Evolutionary conservation across 2,113 vertebrate species (phyloP).

Genomic region (Pristiophorus japonicus): DNA sequence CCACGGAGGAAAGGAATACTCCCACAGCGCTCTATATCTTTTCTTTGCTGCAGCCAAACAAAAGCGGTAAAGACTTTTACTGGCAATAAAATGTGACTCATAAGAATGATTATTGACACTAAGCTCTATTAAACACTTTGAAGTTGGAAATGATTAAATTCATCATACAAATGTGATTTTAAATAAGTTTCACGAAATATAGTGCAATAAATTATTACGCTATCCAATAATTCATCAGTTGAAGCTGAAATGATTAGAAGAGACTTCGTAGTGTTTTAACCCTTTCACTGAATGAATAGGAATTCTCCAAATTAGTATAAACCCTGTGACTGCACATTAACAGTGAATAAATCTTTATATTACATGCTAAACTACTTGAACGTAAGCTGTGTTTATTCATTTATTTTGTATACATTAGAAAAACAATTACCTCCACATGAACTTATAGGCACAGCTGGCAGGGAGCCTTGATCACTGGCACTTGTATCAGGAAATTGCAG

Average conservation of each 20-base stretch:
- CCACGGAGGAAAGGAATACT: too few relatives aligned
- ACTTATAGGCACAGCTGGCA: neutral
- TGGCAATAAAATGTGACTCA: neutral
- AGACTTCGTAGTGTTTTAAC: neutral
- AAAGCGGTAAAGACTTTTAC: neutral
- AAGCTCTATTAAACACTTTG: constrained; percentile 46
- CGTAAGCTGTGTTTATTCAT: neutral
- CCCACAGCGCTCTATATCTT: neutral
- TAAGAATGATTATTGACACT: constrained; percentile 40
- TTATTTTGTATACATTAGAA: neutral
- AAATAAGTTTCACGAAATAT: constrained; percentile 41
- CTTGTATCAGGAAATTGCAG: neutral
- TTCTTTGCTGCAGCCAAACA: neutral
- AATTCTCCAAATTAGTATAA: neutral
- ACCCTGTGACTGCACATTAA: neutral
- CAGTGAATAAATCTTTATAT: neutral
- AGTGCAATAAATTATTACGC: constrained; percentile 42
- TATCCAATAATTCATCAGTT: constrained; percentile 44
- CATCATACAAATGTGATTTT: constrained; percentile 41
- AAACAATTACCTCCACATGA: neutral
- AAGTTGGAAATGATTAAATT: constrained; percentile 43
- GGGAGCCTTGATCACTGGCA: too few relatives aligned
- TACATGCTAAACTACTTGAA: neutral
- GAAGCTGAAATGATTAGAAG: too few relatives aligned
- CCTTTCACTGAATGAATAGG: neutral